Conservation (phyloP, 1,140 invertebrate species). For the Procambarus clarkii region DNA sequence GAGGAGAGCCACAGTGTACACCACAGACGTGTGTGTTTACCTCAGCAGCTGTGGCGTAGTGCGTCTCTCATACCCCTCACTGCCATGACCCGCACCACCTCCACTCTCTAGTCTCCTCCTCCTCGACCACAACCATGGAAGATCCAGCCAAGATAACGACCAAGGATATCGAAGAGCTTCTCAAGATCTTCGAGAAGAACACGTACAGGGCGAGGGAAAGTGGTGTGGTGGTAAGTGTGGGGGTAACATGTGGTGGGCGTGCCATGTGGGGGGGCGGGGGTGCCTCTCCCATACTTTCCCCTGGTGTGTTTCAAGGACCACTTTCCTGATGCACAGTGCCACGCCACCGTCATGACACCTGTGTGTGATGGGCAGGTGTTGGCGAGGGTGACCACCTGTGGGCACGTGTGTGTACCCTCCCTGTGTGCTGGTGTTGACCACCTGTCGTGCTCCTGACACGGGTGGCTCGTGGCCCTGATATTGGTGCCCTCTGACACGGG, state of each 20-base stretch:
- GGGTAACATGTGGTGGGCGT: constrained; percentile 6
- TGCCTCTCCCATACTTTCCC: too few species aligned
- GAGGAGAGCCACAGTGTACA: too few species aligned
- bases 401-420: too few species aligned
- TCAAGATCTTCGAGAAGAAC: not conserved
- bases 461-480: too few species aligned
- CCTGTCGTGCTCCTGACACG: too few species aligned
- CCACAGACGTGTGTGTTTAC: not conserved
- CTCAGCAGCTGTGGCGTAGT: not conserved
- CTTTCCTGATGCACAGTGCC: too few species aligned
- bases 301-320: too few species aligned
- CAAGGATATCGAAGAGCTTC: not conserved
- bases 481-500: too few species aligned
- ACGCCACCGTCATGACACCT: too few species aligned
- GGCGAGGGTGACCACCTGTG: too few species aligned
- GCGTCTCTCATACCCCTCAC: not conserved
- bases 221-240: not conserved
- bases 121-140: not conserved
- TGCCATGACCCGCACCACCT: not conserved
- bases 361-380: too few species aligned
- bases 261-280: not conserved
- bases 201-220: constrained; percentile 7
- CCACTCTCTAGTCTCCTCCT: not conserved
- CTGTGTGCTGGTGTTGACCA: too few species aligned
- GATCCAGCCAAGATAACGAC: not conserved